Evolutionary conservation across 2,888 invertebrate genomes (phyloP), one percentile per base, ranked within the genome.

Genomic region (Melipona bicolor): DNA sequence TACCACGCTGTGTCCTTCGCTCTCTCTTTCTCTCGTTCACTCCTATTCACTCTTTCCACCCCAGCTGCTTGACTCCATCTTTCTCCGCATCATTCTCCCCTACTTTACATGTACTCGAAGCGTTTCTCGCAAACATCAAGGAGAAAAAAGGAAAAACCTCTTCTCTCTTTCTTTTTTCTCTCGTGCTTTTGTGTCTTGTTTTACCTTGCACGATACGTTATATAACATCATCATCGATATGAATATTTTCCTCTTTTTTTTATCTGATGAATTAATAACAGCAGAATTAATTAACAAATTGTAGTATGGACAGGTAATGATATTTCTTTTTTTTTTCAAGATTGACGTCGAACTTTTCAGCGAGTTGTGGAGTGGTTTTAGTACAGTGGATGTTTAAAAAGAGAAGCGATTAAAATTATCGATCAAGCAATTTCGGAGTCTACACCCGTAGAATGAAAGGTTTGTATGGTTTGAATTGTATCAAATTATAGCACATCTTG

Each of bases 71-170:
- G 65, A 11, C 6, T 59, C 9, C 36, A 15, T 65, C 50, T 52
- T 19, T 68, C 32, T 13, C 17, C 19, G 13, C 59, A 54, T 36
- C 27, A 21, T 11, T 24, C 24, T 27, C 21, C 3, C 36, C 71
- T 68, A 49, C 73, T 83, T 77, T 70, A 61, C 64, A 61, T 65
- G 67, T 11, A 83, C 64, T 83, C 73, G 64, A 83, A 73, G 32
- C 49, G 62, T 83, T 71, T 49, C 50, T 49, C 36, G 36, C 36
- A 49, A 71, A 19, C 68, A 54, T 49, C 76, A 36, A 72, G 36
- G 64, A 56, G n/a, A n/a, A n/a, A 61, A 64, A 36, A 54, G 36
- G 32, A 24, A 6, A 15, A 62, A 54, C 15, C 24, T 21, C 24
- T 59, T 43, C n/a, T 11, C 3, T 24, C 4, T 21, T n/a, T 24